Conservation (phyloP, 1,140 invertebrate species). For the Bombus huntii region DNA sequence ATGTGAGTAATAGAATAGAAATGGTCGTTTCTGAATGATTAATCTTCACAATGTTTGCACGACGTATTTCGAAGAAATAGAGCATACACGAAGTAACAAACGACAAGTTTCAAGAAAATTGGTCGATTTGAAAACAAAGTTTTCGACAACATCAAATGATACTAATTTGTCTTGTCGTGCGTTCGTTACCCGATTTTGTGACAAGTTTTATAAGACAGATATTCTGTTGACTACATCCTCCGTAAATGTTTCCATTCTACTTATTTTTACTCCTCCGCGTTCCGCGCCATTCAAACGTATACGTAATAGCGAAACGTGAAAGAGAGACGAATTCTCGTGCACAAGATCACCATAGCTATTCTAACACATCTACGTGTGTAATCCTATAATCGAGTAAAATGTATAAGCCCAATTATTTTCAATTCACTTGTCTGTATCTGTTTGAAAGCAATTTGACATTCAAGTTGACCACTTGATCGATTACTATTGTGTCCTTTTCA, state of each 20-base stretch:
- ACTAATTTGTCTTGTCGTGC: neutral
- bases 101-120: neutral
- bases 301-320: too few relatives aligned
- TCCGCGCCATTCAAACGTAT: too few relatives aligned
- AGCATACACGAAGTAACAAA: neutral
- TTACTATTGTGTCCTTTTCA: neutral
- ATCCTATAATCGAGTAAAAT: conserved; percentile 1
- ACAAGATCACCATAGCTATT: neutral
- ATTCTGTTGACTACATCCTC: neutral
- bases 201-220: neutral
- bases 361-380: neutral
- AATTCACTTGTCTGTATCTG: conserved; percentile 2
- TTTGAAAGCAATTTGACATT: neutral
- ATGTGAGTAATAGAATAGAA: neutral
- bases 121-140: neutral
- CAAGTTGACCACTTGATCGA: neutral
- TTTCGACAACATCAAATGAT: neutral
- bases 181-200: neutral
- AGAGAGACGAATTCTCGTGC: too few relatives aligned
- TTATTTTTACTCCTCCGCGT: neutral
- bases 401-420: conserved; percentile 30
- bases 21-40: neutral
- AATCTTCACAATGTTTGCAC: neutral
- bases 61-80: neutral
- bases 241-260: neutral